Evolutionary conservation across 2,797 vertebrate species (phyloP).

Genomic region (Aplochiton taeniatus): DNA sequence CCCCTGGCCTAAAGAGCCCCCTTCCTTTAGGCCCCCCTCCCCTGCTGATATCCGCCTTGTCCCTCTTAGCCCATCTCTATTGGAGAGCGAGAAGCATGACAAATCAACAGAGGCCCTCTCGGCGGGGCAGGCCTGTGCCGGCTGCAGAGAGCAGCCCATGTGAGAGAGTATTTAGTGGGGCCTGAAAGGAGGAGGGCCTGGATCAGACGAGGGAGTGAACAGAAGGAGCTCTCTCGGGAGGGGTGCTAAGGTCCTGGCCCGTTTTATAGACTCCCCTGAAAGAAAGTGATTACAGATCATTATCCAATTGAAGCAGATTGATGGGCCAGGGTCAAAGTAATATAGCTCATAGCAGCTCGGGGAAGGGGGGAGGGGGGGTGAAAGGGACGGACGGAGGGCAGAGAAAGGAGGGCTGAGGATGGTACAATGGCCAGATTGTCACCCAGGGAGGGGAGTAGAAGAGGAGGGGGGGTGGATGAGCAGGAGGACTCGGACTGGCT

Average conservation of each 20-base stretch:
- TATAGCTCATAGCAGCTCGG: conserved; percentile 87
- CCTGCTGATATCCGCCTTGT: conserved; percentile 83
- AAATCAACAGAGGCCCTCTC: conserved; percentile 82
- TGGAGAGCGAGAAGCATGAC: conserved; percentile 81
- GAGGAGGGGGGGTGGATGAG: conserved; percentile 39
- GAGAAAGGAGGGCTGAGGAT: conserved; percentile 67
- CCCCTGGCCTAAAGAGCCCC: conserved; percentile 63
- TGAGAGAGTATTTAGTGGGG: conserved; percentile 90
- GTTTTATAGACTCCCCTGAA: conserved; percentile 99
- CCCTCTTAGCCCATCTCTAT: conserved; percentile 74
- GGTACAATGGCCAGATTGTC: conserved; percentile 95
- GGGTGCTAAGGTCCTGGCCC: conserved; percentile 87
- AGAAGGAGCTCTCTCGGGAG: conserved; percentile 98
- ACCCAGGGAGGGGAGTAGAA: conserved; percentile 73
- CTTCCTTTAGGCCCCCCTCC: conserved; percentile 68
- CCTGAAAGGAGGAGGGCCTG: conserved; percentile 80
- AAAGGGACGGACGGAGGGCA: conserved; percentile 36
- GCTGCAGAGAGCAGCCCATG: conserved; percentile 76
- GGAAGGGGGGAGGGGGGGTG: conserved; percentile 23
- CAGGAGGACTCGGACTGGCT: conserved; percentile 59
- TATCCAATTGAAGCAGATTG: conserved; percentile 99
- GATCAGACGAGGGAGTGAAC: conserved; percentile 90
- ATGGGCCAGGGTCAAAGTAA: conserved; percentile 99
- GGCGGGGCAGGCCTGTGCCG: conserved; percentile 55
- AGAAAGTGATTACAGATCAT: conserved; percentile 99